Evolutionary conservation across 2,797 vertebrate species (phyloP).

Genomic region (Peromyscus aztecus): DNA sequence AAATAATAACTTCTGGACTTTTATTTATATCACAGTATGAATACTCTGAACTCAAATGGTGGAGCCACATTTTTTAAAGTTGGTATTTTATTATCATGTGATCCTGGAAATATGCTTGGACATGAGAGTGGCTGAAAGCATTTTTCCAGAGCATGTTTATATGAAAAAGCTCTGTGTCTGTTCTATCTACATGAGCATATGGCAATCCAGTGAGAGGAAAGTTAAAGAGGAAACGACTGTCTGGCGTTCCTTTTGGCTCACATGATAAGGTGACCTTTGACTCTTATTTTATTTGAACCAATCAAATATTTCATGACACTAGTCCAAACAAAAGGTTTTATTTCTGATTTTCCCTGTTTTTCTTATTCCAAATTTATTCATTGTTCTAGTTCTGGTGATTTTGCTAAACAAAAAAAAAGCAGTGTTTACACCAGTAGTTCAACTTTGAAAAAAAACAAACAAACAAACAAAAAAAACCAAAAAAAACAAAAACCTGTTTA

Average conservation of each 20-base stretch:
- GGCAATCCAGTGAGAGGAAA: constrained; percentile 73
- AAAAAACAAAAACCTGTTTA: not conserved
- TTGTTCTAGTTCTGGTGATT: constrained; percentile 73
- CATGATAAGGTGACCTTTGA: constrained; percentile 77
- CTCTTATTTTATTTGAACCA: constrained; percentile 83
- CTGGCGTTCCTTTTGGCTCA: constrained; percentile 81
- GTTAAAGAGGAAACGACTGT: constrained; percentile 83
- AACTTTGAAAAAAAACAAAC: not conserved
- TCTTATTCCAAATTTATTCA: constrained; percentile 80
- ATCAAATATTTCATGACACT: constrained; percentile 80
- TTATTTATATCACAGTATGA: not conserved
- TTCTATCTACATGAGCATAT: constrained; percentile 76
- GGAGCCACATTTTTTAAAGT: constrained; percentile 73
- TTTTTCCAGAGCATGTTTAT: constrained; percentile 83
- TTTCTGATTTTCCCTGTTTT: constrained; percentile 79
- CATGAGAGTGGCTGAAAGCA: constrained; percentile 65
- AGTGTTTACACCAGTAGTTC: constrained; percentile 22
- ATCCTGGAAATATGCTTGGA: constrained; percentile 63
- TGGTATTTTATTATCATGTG: constrained; percentile 55
- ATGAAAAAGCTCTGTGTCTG: constrained; percentile 62
- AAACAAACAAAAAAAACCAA: not conserved
- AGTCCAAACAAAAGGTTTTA: constrained; percentile 83
- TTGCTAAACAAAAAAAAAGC: constrained; percentile 16
- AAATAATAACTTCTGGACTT: constrained; percentile 43
- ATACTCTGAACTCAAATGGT: not conserved